Conservation (phyloP, 2,113 vertebrate species). For the Spea multiplicata region DNA sequence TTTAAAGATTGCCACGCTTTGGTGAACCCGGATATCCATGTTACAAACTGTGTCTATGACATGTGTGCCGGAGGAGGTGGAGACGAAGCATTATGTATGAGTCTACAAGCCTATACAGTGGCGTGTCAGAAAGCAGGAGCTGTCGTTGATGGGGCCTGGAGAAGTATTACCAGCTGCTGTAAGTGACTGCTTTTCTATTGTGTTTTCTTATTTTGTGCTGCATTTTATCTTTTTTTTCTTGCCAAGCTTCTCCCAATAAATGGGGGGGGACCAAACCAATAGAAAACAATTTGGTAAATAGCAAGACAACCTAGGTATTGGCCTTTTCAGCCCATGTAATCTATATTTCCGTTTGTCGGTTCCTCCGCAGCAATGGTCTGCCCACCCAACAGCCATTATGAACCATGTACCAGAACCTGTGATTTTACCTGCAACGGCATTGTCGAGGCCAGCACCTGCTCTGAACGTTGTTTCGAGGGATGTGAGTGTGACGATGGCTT, state of each 20-base stretch:
- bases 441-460: conserved; percentile 29
- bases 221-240: too few relatives aligned
- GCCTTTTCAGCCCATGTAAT: too few relatives aligned
- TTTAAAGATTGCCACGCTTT: conserved; percentile 50
- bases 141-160: conserved; percentile 48
- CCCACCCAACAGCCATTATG: conserved; percentile 62
- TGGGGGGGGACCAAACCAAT: too few relatives aligned
- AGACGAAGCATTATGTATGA: conserved; percentile 45
- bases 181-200: conserved; percentile 35
- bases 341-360: too few relatives aligned
- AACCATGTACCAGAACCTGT: conserved; percentile 61
- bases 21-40: conserved; percentile 49
- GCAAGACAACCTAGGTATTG: too few relatives aligned
- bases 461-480: conserved; percentile 60
- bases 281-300: too few relatives aligned
- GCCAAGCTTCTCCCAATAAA: too few relatives aligned
- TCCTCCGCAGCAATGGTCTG: conserved; percentile 60
- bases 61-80: conserved; percentile 48
- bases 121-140: conserved; percentile 51
- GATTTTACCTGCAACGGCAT: conserved; percentile 54
- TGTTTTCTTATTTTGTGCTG: background rate
- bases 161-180: conserved; percentile 48
- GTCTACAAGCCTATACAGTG: conserved; percentile 49
- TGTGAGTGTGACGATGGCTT: conserved; percentile 64
- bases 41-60: conserved; percentile 53